Evolutionary conservation across 2,113 vertebrate species (phyloP).

Genomic region (Cavia aperea): DNA sequence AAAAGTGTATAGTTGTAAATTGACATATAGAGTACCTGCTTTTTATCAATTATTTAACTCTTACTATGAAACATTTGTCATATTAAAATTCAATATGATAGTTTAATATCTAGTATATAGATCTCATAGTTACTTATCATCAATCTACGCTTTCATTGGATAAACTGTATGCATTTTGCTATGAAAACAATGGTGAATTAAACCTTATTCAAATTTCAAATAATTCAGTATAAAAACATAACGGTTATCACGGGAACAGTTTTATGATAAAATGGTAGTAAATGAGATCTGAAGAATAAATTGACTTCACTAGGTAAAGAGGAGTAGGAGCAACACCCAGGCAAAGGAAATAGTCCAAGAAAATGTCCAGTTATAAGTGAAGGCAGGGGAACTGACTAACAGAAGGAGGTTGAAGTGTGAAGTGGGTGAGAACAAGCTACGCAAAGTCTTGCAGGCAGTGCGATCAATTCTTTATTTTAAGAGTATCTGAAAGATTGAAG

Average conservation of each 20-base stretch:
- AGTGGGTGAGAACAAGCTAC: background rate
- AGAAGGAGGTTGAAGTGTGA: background rate
- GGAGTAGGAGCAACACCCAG: background rate
- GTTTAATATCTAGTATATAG: background rate
- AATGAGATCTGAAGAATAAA: background rate
- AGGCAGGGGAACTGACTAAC: background rate
- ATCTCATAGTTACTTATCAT: background rate
- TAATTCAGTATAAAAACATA: background rate
- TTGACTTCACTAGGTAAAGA: background rate
- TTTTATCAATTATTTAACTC: conserved; percentile 6
- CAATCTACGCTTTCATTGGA: background rate
- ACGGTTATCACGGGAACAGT: background rate
- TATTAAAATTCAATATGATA: background rate
- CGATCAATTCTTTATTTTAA: background rate
- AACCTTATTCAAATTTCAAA: background rate
- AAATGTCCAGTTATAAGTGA: background rate
- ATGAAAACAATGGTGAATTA: conserved; percentile 20
- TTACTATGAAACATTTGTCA: background rate
- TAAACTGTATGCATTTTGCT: background rate
- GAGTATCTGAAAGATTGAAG: background rate
- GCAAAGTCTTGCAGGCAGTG: background rate
- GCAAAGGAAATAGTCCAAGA: background rate
- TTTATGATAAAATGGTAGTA: background rate
- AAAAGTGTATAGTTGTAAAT: background rate
- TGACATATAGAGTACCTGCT: background rate